Evolutionary conservation across 2,797 vertebrate species (phyloP).

Genomic region (Philypnodon macrostomus): DNA sequence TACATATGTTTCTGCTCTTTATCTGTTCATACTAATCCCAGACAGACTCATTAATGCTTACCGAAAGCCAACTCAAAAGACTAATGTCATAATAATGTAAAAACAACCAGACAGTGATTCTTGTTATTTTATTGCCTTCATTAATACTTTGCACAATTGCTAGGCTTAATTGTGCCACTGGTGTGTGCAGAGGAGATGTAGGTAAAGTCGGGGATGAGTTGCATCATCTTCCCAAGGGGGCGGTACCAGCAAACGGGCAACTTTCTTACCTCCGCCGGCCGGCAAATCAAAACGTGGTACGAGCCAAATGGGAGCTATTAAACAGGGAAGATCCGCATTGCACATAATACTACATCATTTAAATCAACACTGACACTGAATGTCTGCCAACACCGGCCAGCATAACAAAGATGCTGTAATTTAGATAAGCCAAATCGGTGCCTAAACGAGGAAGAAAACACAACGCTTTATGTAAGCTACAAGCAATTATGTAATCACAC

Average conservation of each 20-base stretch:
- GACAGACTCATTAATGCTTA: no score
- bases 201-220: conserved; percentile 51
- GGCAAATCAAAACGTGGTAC: not conserved
- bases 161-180: no score
- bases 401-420: conserved; percentile 1
- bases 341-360: no score
- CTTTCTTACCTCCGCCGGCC: not conserved
- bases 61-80: no score
- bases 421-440: not conserved
- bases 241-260: conserved; percentile 33
- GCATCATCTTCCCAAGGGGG: conserved; percentile 64
- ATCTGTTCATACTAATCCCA: no score
- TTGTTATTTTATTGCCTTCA: no score
- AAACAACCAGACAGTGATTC: no score
- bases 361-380: no score
- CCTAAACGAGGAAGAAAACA: not conserved
- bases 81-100: no score
- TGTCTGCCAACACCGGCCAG: not conserved
- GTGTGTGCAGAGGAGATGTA: conserved; percentile 20
- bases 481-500: not conserved
- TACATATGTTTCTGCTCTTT: no score
- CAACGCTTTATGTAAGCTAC: not conserved
- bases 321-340: not conserved
- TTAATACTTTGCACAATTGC: no score
- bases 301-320: not conserved